Conservation (phyloP, 30 jellyfish, hydroid and myxozoan genomes). For the Chrysaora quinquecirrha region DNA sequence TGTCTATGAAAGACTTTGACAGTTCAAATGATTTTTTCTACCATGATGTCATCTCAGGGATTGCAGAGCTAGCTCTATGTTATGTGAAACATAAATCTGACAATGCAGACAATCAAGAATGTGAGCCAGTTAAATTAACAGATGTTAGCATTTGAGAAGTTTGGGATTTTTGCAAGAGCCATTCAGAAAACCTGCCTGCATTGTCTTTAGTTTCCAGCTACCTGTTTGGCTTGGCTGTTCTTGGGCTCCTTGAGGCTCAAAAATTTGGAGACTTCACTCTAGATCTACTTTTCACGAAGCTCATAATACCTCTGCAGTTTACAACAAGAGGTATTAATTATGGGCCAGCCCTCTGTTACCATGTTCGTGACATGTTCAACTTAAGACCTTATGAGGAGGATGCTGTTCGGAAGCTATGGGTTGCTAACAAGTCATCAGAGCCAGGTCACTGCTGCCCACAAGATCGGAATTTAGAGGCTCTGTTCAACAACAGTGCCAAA, state of each 20-base stretch:
- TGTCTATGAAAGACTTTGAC: constrained; percentile 55
- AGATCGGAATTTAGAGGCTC: too few species aligned
- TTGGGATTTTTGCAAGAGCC: neutral
- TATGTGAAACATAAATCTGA: neutral
- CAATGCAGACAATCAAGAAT: neutral
- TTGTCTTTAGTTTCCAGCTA: neutral
- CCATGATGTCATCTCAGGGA: constrained; percentile 57
- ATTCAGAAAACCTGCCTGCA: constrained; percentile 29
- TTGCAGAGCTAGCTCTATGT: constrained; percentile 17
- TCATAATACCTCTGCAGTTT: too few species aligned
- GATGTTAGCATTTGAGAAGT: constrained; percentile 2
- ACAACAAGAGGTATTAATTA: too few species aligned
- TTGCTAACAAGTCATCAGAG: constrained; percentile 21
- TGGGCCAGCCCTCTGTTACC: too few species aligned
- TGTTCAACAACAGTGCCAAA: too few species aligned
- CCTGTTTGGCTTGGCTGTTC: neutral
- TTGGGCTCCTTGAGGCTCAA: too few species aligned
- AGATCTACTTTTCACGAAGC: neutral
- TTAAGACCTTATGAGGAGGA: constrained; percentile 15
- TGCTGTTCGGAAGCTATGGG: constrained; percentile 36
- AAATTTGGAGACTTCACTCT: neutral
- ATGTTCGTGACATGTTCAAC: too few species aligned
- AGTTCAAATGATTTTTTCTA: constrained; percentile 36
- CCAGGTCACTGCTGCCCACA: constrained; percentile 65
- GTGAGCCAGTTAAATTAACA: neutral